phyloP scores from a whole-genome alignment of 2,888 invertebrate genomes.

The Serripes groenlandicus region DNA sequence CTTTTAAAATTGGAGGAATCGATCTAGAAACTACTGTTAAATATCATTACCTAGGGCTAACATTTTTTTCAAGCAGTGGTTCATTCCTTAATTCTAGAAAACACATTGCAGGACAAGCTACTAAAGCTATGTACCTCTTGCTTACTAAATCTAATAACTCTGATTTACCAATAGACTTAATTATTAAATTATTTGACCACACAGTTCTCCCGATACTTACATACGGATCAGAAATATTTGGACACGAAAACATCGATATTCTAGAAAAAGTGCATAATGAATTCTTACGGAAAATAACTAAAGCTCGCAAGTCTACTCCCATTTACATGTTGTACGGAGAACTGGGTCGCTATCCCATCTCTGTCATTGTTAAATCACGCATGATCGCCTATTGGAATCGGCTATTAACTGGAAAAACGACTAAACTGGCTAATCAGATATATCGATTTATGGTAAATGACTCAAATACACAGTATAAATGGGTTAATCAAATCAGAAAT shows the following conservation, averaged over 20 bases:
- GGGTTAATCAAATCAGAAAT: no score
- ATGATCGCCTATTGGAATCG: neutral
- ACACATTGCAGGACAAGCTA: slow-evolving; percentile 35
- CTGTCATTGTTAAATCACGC: neutral
- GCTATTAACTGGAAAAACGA: neutral
- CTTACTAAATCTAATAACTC: slow-evolving; percentile 34
- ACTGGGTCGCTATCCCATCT: neutral
- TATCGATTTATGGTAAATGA: no score
- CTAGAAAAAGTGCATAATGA: slow-evolving; percentile 25
- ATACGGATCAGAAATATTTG: slow-evolving; percentile 30
- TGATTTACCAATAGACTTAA: slow-evolving; percentile 21
- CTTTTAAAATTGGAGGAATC: slow-evolving; percentile 9
- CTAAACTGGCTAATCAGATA: no score
- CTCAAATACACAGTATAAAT: no score
- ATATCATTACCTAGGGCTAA: slow-evolving; percentile 41
- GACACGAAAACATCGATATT: slow-evolving; percentile 10
- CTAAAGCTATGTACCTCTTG: slow-evolving; percentile 30
- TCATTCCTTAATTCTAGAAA: slow-evolving; percentile 38
- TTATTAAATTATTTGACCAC: slow-evolving; percentile 30
- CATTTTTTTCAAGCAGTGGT: slow-evolving; percentile 35
- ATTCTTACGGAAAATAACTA: slow-evolving; percentile 24
- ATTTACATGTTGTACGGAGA: neutral
- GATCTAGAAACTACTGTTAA: slow-evolving; percentile 26
- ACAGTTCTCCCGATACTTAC: slow-evolving; percentile 25
- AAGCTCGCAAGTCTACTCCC: neutral